Base-by-base conservation (phyloP, 1,140 invertebrate genomes). In the Arion vulgaris region DNA sequence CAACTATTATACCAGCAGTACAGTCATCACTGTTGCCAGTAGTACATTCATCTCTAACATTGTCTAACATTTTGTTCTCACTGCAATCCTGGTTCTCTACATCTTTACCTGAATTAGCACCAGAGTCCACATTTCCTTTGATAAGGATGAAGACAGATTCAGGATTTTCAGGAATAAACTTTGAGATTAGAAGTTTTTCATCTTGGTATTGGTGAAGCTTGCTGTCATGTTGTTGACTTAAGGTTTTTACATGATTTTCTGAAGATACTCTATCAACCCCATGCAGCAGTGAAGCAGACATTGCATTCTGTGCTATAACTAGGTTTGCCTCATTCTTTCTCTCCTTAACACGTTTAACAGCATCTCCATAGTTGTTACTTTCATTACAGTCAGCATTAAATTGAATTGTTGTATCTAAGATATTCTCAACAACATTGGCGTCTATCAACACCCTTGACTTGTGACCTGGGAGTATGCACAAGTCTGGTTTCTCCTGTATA, bases 101-200 rank as follows among this genome's bases (percentile, higher is more conserved):
- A 45, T 45, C 41, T 45, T 15, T 45, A 45, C 5, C 15, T 7
- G 41, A 15, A 45, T 45, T 15, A 45, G 41, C 5, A 5, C 5
- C 15, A 45, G 5, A 7, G 41, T 45, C 41, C 15, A 5, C 41
- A 45, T 45, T 45, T 45, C 15, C 41, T n/a, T 57, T 57, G 23
- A 75, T 49, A 53, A 75, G 73, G 11, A 75, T 45, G 34, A 45
- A 75, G 1, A 75, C 73, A 75, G 45, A 51, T 32, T 75, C 73
- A 49, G 73, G 28, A 32, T 75, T 5, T 41, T 72, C 71, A 9
- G 41, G 71, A 39, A 72, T 45, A 1, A 72, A 41, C 19, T 45
- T 39, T 19, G 36, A 72, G 28, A 66, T 66, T 1, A 32, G n/a
- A 28, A 32, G n/a, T 23, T 34, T 28, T 4, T 32, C n/a, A 66